A percentile compares a stretch with the other conserved stretches of the same genome.
Conservation (phyloP, 1,140 invertebrate species). For the Eriocheir sinensis region DNA sequence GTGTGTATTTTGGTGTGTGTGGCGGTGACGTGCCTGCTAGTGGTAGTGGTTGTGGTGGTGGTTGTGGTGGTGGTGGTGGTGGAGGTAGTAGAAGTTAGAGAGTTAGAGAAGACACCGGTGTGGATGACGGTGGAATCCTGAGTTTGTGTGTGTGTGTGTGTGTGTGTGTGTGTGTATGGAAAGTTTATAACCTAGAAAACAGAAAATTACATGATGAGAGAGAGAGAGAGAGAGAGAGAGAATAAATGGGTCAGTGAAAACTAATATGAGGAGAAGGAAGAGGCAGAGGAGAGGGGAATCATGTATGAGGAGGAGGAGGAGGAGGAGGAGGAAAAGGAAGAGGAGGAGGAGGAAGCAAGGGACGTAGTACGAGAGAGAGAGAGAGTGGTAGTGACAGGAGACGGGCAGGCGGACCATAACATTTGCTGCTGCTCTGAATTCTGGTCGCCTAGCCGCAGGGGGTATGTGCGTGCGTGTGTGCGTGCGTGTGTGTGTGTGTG, state of each 20-base stretch:
- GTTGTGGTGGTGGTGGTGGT: no score
- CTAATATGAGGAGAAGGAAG: no score
- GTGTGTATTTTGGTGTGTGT: not conserved
- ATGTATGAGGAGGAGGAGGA: not conserved
- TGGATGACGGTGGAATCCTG: not conserved
- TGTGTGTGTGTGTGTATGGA: not conserved
- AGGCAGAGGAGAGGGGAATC: not conserved
- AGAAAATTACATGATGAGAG: not conserved
- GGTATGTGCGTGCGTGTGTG: slow-evolving; percentile 9
- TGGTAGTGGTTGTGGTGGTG: no score
- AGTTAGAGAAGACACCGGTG: not conserved
- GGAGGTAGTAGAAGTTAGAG: not conserved
- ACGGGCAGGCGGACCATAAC: not conserved
- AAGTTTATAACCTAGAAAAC: no score
- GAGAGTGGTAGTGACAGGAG: not conserved
- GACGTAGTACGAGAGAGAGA: not conserved
- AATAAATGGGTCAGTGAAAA: no score
- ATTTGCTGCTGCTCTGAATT: slow-evolving; percentile 16
- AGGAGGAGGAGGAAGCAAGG: not conserved
- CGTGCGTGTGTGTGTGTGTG: not conserved
- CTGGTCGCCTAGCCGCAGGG: slow-evolving; percentile 8
- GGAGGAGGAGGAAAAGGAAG: not conserved
- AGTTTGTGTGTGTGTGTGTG: not conserved
- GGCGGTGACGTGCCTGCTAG: no score
- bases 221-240: not conserved